Conservation (phyloP, 2,797 vertebrate species). For the Nannoperca obscura region DNA sequence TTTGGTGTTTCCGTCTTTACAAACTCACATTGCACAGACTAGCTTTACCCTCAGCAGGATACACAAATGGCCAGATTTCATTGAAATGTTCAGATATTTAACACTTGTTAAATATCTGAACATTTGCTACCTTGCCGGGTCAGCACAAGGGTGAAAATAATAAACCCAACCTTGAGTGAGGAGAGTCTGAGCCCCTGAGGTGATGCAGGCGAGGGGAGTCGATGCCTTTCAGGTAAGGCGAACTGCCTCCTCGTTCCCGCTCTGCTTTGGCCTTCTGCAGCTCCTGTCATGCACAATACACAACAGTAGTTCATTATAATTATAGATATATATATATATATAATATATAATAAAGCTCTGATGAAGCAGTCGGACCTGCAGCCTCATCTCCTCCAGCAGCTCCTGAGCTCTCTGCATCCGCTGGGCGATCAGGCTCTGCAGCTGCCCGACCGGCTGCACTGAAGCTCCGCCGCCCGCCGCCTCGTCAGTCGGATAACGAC, state of each 20-base stretch:
- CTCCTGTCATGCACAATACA: slow-evolving; percentile 55
- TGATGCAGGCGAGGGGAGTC: slow-evolving; percentile 82
- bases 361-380: slow-evolving; percentile 78
- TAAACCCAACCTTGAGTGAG: slow-evolving; percentile 70
- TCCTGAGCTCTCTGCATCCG: slow-evolving; percentile 97
- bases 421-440: slow-evolving; percentile 94
- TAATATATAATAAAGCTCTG: too few species aligned
- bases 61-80: too few species aligned
- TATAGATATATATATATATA: too few species aligned
- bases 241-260: slow-evolving; percentile 63
- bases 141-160: too few species aligned
- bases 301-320: background rate
- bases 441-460: slow-evolving; percentile 86
- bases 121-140: too few species aligned
- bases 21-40: background rate
- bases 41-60: background rate
- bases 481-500: slow-evolving; percentile 80
- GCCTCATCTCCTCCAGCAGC: slow-evolving; percentile 92
- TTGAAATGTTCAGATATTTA: too few species aligned
- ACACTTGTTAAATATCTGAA: too few species aligned
- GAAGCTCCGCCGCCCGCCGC: slow-evolving; percentile 41
- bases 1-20: background rate
- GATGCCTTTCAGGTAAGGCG: slow-evolving; percentile 71
- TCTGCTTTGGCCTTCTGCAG: slow-evolving; percentile 75
- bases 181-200: slow-evolving; percentile 78